These are phyloP conservation scores for Stegostoma tigrinum DNA, from an alignment of 2,113 vertebrate species.

Conservation along the genomic window DNA sequence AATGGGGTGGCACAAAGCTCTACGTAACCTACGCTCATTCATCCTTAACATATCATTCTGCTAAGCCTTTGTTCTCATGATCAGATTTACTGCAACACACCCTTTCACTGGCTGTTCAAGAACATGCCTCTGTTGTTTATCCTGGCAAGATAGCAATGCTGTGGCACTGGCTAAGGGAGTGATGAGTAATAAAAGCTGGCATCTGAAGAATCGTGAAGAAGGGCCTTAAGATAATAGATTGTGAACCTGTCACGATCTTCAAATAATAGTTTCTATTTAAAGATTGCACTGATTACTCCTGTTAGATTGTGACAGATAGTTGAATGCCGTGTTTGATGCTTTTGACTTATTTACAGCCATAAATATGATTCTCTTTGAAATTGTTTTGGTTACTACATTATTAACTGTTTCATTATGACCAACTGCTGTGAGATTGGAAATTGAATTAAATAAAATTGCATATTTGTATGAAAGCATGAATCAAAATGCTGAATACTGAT, in stretches of 20 bases:
- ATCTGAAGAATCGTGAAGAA: background rate
- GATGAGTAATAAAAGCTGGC: background rate
- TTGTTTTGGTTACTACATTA: background rate
- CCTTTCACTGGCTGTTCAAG: background rate
- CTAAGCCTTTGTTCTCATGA: background rate
- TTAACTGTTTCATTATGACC: background rate
- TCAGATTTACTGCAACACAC: background rate
- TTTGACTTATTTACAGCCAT: background rate
- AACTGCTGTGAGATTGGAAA: background rate
- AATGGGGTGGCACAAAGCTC: background rate
- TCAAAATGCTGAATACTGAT: background rate
- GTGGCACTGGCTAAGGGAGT: background rate
- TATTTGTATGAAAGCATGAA: background rate
- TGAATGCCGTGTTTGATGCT: background rate
- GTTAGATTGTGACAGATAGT: conserved; percentile 16
- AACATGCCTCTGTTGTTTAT: background rate
- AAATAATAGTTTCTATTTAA: conserved; percentile 5
- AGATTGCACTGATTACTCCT: conserved; percentile 19
- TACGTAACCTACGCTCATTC: background rate
- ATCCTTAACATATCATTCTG: background rate
- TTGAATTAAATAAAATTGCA: background rate
- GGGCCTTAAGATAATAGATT: background rate
- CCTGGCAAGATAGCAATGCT: background rate
- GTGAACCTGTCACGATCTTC: background rate
- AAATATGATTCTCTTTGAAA: background rate